Percentiles rank a stretch among this genome's conserved stretches.
These are phyloP conservation scores for Prunella himalayana DNA, from an alignment of 2,113 vertebrate genomes.

Conservation along the genomic window DNA sequence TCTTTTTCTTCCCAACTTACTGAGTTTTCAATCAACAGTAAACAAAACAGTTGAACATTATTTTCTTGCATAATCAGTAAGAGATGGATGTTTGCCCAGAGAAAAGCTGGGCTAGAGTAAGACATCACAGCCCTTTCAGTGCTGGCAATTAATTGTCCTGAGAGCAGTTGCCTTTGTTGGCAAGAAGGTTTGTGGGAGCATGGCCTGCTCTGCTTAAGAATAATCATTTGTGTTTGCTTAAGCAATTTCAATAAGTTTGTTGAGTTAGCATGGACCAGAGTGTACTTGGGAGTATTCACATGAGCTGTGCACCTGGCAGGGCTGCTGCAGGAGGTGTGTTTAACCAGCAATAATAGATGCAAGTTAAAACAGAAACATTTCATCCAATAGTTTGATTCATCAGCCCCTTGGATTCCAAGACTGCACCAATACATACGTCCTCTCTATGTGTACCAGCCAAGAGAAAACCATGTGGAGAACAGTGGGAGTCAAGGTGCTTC, in stretches of 20 bases:
- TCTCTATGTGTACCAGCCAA: background rate
- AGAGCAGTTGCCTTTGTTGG: background rate
- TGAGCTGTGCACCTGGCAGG: background rate
- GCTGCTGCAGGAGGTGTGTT: background rate
- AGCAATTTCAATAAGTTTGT: background rate
- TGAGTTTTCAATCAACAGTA: background rate
- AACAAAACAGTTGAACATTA: background rate
- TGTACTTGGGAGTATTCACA: accelerated
- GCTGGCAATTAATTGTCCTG: background rate
- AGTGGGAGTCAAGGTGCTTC: background rate
- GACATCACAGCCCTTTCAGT: background rate
- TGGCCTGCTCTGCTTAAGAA: background rate
- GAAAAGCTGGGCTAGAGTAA: background rate
- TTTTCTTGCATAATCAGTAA: background rate
- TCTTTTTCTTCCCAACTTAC: background rate
- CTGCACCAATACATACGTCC: background rate
- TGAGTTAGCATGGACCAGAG: background rate
- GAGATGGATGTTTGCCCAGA: background rate
- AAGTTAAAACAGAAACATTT: background rate
- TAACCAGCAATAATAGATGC: background rate
- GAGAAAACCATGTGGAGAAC: background rate
- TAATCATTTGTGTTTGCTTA: background rate
- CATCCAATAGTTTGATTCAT: background rate
- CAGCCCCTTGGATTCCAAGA: background rate
- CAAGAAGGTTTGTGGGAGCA: background rate